phyloP scores from a whole-genome alignment of 1,140 invertebrate genomes.

The Drosophila repleta region DNA sequence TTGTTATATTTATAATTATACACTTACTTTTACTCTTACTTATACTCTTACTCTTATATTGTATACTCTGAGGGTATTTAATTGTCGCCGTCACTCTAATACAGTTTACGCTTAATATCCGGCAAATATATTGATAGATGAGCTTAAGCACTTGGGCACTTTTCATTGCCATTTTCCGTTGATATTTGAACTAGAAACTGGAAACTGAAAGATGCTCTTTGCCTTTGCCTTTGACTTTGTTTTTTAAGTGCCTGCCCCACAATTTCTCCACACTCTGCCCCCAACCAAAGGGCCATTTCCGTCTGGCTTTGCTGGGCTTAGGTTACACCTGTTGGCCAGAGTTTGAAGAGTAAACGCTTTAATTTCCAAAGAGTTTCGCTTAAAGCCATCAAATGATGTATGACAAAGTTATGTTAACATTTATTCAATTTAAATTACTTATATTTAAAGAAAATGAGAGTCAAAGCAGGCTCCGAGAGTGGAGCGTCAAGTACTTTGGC shows the following conservation, averaged over 20 bases:
- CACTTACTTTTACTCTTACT: too few relatives aligned
- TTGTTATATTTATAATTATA: too few relatives aligned
- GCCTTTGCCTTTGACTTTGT: slow-evolving; percentile 6
- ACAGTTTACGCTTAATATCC: not conserved
- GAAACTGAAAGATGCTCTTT: slow-evolving; percentile 11
- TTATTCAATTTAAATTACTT: not conserved
- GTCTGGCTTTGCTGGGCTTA: not conserved
- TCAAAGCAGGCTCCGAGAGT: slow-evolving; percentile 1
- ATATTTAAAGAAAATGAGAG: not conserved
- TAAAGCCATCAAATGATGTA: not conserved
- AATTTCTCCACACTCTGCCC: not conserved
- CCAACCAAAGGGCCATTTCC: too few relatives aligned
- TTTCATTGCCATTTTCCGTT: slow-evolving; percentile 13
- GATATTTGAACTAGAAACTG: slow-evolving; percentile 19
- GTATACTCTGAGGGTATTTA: slow-evolving; percentile 1
- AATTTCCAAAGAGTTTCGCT: slow-evolving; percentile 1
- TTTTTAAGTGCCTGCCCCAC: slow-evolving; percentile 8
- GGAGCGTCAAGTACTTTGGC: not conserved
- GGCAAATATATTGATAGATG: slow-evolving; percentile 16
- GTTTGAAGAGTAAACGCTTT: slow-evolving; percentile 4
- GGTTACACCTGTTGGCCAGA: slow-evolving; percentile 18
- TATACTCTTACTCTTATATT: too few relatives aligned
- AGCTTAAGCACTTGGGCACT: slow-evolving; percentile 9
- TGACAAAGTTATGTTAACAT: not conserved
- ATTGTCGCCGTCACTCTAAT: not conserved